These are phyloP conservation scores for Napeogenes inachia DNA, from an alignment of 2,888 invertebrate species.

Conservation along the genomic window DNA sequence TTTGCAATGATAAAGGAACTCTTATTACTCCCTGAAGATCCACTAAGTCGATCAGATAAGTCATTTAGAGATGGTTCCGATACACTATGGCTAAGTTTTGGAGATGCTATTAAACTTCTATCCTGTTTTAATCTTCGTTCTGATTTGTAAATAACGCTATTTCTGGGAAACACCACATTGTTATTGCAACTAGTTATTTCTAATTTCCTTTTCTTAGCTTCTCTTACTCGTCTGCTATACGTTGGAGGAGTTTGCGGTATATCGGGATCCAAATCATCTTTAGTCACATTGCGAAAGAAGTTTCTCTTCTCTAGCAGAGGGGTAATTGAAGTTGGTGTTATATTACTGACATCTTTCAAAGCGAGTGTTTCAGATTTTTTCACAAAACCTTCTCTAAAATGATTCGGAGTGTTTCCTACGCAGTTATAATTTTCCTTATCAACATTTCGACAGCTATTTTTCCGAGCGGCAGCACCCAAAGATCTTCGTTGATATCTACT, in stretches of 20 bases:
- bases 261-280: slow-evolving; percentile 58
- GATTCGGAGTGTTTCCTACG: slow-evolving; percentile 78
- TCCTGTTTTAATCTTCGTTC: slow-evolving; percentile 61
- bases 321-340: slow-evolving; percentile 73
- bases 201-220: slow-evolving; percentile 69
- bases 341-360: slow-evolving; percentile 79
- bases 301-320: slow-evolving; percentile 58
- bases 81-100: slow-evolving; percentile 58
- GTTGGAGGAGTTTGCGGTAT: slow-evolving; percentile 65
- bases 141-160: slow-evolving; percentile 60
- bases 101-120: slow-evolving; percentile 43
- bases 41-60: slow-evolving; percentile 59
- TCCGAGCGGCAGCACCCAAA: slow-evolving; percentile 58
- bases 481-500: slow-evolving; percentile 70
- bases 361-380: slow-evolving; percentile 73
- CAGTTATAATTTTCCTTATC: slow-evolving; percentile 73
- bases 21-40: slow-evolving; percentile 47
- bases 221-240: slow-evolving; percentile 67
- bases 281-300: slow-evolving; percentile 48
- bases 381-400: slow-evolving; percentile 76
- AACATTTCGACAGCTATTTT: slow-evolving; percentile 50
- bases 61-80: slow-evolving; percentile 66
- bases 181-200: slow-evolving; percentile 58
- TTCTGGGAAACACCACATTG: slow-evolving; percentile 56
- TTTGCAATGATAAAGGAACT: slow-evolving; percentile 49